phyloP scores from a whole-genome alignment of 2,888 invertebrate genomes.

The Lumbricus terrestris region DNA sequence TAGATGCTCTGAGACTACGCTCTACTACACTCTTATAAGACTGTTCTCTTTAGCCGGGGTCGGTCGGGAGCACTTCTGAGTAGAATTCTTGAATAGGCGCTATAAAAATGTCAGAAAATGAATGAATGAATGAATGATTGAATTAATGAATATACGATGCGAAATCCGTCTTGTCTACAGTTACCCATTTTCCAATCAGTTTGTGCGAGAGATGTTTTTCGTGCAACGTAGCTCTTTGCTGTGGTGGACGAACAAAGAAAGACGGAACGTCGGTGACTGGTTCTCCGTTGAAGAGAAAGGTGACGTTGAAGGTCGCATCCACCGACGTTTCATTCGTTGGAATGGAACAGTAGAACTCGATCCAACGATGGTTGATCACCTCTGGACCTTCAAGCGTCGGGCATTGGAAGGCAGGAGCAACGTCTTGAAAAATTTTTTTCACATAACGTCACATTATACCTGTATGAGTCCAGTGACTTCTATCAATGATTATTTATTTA shows the following conservation, averaged over 20 bases:
- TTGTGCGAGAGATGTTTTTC: neutral
- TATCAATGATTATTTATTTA: no score
- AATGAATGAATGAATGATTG: no score
- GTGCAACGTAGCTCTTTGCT: neutral
- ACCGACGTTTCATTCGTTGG: neutral
- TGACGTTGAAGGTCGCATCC: neutral
- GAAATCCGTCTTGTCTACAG: no score
- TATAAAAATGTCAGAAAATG: no score
- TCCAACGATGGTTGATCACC: neutral
- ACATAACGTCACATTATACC: no score
- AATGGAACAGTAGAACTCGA: neutral
- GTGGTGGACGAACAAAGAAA: neutral
- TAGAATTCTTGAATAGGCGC: no score
- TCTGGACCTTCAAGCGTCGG: neutral
- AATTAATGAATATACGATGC: no score
- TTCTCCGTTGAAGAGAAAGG: neutral
- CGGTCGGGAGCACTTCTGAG: no score
- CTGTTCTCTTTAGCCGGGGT: no score
- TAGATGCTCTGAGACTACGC: no score
- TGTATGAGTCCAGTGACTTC: no score
- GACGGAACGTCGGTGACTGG: neutral
- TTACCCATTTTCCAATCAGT: conserved; percentile 5
- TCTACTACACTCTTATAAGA: no score
- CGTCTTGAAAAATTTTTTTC: neutral
- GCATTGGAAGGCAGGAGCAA: neutral